Evolutionary conservation across 2,113 vertebrate genomes (phyloP).

Genomic region (Motacilla tschutschensis): DNA sequence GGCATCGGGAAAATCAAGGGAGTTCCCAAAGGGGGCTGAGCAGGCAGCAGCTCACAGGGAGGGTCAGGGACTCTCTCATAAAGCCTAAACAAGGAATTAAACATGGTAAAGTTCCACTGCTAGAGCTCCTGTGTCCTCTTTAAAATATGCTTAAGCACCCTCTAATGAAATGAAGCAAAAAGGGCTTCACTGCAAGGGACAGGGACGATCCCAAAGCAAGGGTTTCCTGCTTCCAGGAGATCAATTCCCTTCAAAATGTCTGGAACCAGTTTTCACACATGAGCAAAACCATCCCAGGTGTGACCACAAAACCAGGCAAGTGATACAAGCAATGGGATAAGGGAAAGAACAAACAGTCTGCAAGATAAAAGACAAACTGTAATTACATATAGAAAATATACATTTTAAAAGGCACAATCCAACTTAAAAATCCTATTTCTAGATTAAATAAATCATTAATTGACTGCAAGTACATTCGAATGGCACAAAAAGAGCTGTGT

Average conservation of each 20-base stretch:
- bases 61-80: background rate
- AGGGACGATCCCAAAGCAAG: background rate
- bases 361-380: background rate
- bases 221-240: background rate
- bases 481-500: background rate
- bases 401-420: background rate
- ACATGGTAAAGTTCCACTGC: background rate
- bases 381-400: fast-evolving
- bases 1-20: background rate
- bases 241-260: background rate
- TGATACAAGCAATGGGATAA: background rate
- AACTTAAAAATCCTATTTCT: background rate
- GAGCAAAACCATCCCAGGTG: background rate
- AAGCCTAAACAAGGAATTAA: background rate
- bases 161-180: background rate
- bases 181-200: background rate
- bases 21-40: background rate
- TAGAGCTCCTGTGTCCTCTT: background rate
- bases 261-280: background rate
- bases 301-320: background rate
- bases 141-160: background rate
- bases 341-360: background rate
- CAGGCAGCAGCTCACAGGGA: background rate
- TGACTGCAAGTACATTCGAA: background rate
- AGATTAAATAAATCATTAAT: background rate